These are phyloP conservation scores for Pachyrhynchus sulphureomaculatus DNA, from an alignment of 1,140 invertebrate species.

Conservation along the genomic window DNA sequence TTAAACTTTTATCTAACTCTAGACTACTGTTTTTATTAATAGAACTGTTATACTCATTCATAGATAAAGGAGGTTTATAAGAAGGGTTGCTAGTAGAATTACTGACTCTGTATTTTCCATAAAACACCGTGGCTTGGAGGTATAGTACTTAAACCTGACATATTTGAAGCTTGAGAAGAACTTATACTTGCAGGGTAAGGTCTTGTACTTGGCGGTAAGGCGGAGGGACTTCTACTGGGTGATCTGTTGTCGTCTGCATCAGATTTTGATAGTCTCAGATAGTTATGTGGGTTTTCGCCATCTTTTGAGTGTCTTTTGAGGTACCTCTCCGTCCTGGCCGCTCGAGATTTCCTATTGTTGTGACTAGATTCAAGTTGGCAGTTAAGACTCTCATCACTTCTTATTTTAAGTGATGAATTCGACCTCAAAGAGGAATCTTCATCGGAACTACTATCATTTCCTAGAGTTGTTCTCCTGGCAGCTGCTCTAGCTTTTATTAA, in stretches of 20 bases:
- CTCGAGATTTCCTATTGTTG: constrained; percentile 57
- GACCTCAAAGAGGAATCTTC: constrained; percentile 66
- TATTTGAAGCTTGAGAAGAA: constrained; percentile 34
- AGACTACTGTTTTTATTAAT: constrained; percentile 15
- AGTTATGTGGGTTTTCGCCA: constrained; percentile 56
- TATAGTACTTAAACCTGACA: constrained; percentile 45
- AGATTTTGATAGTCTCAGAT: constrained; percentile 45
- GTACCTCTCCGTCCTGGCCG: constrained; percentile 76
- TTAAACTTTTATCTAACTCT: constrained; percentile 22
- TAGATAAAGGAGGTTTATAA: constrained; percentile 42
- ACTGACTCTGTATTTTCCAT: constrained; percentile 40
- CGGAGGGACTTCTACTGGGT: constrained; percentile 39
- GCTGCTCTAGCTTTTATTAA: constrained; percentile 63
- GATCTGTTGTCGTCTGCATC: constrained; percentile 43
- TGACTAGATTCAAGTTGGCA: constrained; percentile 56
- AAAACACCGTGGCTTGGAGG: constrained; percentile 46
- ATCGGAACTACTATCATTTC: constrained; percentile 69
- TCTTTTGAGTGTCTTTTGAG: constrained; percentile 72
- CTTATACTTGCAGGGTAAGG: constrained; percentile 27
- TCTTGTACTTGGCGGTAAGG: constrained; percentile 16
- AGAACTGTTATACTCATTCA: constrained; percentile 42
- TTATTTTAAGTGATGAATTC: constrained; percentile 64
- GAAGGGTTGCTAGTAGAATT: constrained; percentile 46
- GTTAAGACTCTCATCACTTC: constrained; percentile 67
- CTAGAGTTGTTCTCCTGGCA: constrained; percentile 60